Percentiles rank a stretch among this genome's conserved stretches.
Conservation (phyloP, 2,888 invertebrate species). For the Clunio marinus region DNA sequence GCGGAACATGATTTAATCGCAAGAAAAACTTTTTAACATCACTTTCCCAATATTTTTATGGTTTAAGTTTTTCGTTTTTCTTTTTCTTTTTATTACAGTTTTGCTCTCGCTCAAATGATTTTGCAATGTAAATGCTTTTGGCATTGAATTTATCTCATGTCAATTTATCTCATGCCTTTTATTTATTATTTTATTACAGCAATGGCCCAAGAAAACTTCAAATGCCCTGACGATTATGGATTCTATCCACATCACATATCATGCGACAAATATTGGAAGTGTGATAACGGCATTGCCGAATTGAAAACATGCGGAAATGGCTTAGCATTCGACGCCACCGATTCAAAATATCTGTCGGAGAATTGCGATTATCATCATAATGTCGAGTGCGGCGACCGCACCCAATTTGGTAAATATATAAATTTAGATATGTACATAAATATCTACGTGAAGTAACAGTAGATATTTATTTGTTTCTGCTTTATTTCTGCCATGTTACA, state of each 20-base stretch:
- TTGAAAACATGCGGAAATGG: conserved; percentile 92
- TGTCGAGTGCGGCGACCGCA: conserved; percentile 85
- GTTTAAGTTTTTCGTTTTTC: not conserved
- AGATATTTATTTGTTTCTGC: conserved; percentile 5
- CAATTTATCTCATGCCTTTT: not conserved
- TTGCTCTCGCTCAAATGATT: not conserved
- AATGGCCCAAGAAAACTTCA: conserved; percentile 76
- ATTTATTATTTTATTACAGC: conserved; percentile 52
- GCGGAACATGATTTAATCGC: too few species aligned
- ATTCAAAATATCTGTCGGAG: conserved; percentile 85
- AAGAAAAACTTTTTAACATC: too few species aligned
- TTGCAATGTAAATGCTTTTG: too few species aligned
- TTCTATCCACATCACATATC: conserved; percentile 87
- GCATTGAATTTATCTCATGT: not conserved
- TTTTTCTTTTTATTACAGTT: not conserved
- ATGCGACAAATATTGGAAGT: conserved; percentile 95
- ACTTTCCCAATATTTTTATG: too few species aligned
- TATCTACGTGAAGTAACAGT: conserved; percentile 30
- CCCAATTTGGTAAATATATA: conserved; percentile 68
- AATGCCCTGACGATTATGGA: conserved; percentile 91
- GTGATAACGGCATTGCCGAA: conserved; percentile 82
- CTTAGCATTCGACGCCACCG: conserved; percentile 83
- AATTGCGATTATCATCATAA: conserved; percentile 95
- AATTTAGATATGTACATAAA: too few species aligned
- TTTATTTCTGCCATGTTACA: conserved; percentile 13